Conservation (phyloP, 2,797 vertebrate species). For the Avahi laniger region DNA sequence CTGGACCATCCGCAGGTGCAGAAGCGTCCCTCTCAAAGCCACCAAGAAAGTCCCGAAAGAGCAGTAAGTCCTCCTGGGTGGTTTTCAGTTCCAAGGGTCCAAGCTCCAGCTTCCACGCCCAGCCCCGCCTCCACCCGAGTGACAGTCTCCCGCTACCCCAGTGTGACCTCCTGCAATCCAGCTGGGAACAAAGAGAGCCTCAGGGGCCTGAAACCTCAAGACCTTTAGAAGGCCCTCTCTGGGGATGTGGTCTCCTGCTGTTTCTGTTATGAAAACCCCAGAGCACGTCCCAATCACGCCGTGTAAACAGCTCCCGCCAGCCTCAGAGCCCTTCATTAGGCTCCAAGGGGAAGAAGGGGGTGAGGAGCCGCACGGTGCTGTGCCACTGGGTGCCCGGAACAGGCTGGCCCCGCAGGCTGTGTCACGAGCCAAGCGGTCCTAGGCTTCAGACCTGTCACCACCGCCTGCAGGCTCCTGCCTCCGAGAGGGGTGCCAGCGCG, state of each 20-base stretch:
- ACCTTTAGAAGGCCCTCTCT: neutral
- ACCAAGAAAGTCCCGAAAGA: neutral
- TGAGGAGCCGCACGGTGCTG: constrained; percentile 37
- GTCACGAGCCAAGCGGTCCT: neutral
- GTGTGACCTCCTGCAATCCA: neutral
- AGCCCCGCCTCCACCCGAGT: neutral
- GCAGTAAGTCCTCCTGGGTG: neutral
- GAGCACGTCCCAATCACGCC: constrained; percentile 59
- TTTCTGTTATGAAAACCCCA: constrained; percentile 70
- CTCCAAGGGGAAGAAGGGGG: constrained; percentile 45
- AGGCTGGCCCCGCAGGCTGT: neutral
- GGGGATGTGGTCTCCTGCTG: constrained; percentile 22
- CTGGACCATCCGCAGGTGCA: neutral
- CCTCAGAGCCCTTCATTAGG: constrained; percentile 50
- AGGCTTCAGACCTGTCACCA: neutral
- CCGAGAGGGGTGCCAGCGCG: neutral
- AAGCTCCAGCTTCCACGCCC: neutral
- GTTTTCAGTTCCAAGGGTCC: neutral
- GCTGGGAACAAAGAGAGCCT: neutral
- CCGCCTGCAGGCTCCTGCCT: neutral
- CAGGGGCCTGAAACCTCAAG: constrained; percentile 9
- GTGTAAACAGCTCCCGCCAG: constrained; percentile 62
- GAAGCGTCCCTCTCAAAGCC: neutral
- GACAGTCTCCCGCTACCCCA: neutral
- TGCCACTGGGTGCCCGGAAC: neutral